Evolutionary conservation across 2,888 invertebrate genomes (phyloP), one percentile per base, ranked within the genome.

Genomic region (Dorcus hopei): DNA sequence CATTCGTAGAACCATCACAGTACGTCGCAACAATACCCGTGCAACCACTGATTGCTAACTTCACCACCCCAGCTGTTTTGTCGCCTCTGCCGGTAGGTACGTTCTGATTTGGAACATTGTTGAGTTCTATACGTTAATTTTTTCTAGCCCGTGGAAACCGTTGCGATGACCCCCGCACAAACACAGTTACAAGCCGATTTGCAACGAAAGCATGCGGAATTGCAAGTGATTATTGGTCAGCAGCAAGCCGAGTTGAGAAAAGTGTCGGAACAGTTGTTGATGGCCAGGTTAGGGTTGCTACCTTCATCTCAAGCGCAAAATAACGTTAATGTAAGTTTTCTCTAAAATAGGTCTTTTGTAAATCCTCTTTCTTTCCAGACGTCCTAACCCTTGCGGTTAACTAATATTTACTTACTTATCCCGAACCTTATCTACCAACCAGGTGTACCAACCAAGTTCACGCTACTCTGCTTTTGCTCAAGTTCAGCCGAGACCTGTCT

Each of bases 191-290:
- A 90, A 80, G 89, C 86, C 69, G 88, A 91, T 78, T 77, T 88
- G 61, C 89, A 93, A 72, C 83, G 89, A 40, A 93, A 93, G 72
- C 93, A 94, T 71, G 91, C 91, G 63, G 90, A 93, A 72, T 79
- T 95, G 60, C 92, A 94, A 74, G 88, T 91, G 70, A 82, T 92
- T 71, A 93, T 95, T 60, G 85, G 89, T 52, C 86, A 90, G 64
- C 93, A 94, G 72, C 93, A 94, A 73, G 93, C 93, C 70, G 93
- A 95, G 75, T 77, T 95, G 64, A 82, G 90, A 45, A 83, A 88
- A 65, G 91, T 95, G 0, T 93, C 93, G n/a, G 93, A 94, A 72
- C 93, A 94, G 72, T 80, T 95, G 54, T 76, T 93, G 49, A 86
- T 94, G 76, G 90, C 93, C 0, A 84, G 90, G 70, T 88, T 91